Base-by-base conservation (phyloP, 2,113 vertebrate species). In the Columba livia region DNA sequence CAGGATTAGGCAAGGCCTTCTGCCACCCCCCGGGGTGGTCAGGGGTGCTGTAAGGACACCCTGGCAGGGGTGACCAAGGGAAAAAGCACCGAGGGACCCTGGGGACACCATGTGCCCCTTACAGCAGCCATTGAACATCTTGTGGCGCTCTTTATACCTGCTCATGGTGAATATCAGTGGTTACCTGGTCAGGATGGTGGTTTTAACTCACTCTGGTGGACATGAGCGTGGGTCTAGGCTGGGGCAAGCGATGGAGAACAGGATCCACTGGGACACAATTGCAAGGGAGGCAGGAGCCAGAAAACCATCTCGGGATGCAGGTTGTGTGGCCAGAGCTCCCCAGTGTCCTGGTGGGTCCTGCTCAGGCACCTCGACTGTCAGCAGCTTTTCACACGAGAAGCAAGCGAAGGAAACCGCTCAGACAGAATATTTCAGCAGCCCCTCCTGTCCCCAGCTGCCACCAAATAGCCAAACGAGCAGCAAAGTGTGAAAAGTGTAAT, bases 41-140 rank as follows among this genome's bases (percentile, higher is more conserved):
- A 36, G 70, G 62, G 24, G 5, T 23, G 40, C 24, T 2, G 13
- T 11, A 10, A 19, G 70, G 40, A 10, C 34, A 26, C 14, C 5
- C 20, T 12, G 31, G 10, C 16, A 67, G 50, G 12, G 42, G 20
- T 28, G 50, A n/a, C 40, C 17, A 5, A 20, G 34, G 42, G 18
- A 42, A 50, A 44, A 32, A 42, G 5, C 21, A 12, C 1, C 0
- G 7, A 5, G 31, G 20, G 29, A 19, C 11, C 20, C 34, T 4
- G 1, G 31, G 28, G 50, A 4, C 20, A 25, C 54, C 9, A 3
- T 1, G 7, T 13, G 21, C 4, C 6, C 13, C 64, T 36, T 10
- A 5, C 1, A 26, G 31, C 2, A 1, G 9, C 25, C 1, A 1
- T 6, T 11, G 28, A 5, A 7, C 25, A 5, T 25, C 23, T 40